Conservation (phyloP, 2,113 vertebrate species). For the Trachemys scripta region DNA sequence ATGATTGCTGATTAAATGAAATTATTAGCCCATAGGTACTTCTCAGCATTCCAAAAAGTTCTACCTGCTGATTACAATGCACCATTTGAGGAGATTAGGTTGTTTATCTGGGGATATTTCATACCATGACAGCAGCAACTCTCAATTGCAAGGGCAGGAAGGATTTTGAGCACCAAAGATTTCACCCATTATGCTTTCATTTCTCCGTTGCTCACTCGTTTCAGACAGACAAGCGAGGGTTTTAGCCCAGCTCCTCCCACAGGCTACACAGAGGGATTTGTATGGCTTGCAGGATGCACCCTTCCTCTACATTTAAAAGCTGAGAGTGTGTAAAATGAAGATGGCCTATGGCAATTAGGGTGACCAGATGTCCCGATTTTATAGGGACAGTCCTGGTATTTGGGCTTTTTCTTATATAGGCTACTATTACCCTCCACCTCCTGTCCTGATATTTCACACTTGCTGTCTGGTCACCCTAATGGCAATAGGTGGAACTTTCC, state of each 20-base stretch:
- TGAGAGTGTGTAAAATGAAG: neutral
- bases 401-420: too few relatives aligned
- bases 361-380: too few relatives aligned
- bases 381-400: too few relatives aligned
- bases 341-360: neutral
- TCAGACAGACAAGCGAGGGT: neutral
- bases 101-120: conserved; percentile 63
- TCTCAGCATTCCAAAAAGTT: conserved; percentile 39
- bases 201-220: conserved; percentile 30
- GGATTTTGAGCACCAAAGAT: neutral
- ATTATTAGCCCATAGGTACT: conserved; percentile 29
- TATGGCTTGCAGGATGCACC: fast-evolving
- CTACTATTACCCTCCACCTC: too few relatives aligned
- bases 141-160: conserved; percentile 9
- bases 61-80: conserved; percentile 41
- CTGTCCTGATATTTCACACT: too few relatives aligned
- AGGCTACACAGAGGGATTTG: conserved; percentile 31
- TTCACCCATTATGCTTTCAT: conserved; percentile 15
- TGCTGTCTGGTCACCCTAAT: too few relatives aligned
- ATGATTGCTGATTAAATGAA: conserved; percentile 27
- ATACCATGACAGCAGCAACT: conserved; percentile 24
- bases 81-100: neutral
- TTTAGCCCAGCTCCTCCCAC: neutral
- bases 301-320: neutral
- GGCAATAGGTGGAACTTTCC: neutral